phyloP scores from a whole-genome alignment of 1,140 invertebrate genomes.

The Bombus confusus region DNA sequence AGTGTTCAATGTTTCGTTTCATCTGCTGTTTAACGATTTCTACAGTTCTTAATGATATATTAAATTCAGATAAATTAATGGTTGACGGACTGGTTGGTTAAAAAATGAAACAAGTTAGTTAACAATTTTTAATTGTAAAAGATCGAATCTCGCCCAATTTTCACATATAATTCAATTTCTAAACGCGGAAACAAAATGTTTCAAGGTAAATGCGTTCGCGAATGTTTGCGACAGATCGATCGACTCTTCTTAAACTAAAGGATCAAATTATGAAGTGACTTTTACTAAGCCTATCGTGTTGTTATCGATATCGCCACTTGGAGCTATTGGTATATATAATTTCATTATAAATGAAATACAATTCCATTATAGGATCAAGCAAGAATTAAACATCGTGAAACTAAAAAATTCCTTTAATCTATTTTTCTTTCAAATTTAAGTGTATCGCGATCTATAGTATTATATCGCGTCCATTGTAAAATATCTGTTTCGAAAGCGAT shows the following conservation, averaged over 20 bases:
- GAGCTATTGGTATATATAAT: neutral
- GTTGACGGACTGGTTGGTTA: neutral
- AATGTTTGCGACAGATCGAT: neutral
- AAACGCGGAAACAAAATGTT: neutral
- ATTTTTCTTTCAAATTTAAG: no score
- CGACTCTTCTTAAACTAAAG: no score
- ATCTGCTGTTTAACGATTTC: neutral
- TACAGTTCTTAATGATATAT: neutral
- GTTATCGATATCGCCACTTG: neutral
- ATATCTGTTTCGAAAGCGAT: no score
- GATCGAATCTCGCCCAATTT: neutral
- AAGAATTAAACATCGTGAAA: no score
- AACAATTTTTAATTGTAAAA: neutral
- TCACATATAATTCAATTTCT: neutral
- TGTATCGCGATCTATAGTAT: neutral
- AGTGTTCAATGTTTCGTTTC: no score
- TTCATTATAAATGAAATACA: neutral
- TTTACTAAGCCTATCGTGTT: neutral
- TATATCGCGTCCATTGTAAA: no score
- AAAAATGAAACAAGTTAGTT: neutral
- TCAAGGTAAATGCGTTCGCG: neutral
- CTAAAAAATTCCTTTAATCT: no score
- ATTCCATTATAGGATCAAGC: neutral
- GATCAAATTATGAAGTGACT: neutral
- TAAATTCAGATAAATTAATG: neutral